A percentile compares a stretch with the other conserved stretches of the same genome.
These are phyloP conservation scores for Poecilia wingei DNA, from an alignment of 2,797 vertebrate genomes.

Conservation along the genomic window DNA sequence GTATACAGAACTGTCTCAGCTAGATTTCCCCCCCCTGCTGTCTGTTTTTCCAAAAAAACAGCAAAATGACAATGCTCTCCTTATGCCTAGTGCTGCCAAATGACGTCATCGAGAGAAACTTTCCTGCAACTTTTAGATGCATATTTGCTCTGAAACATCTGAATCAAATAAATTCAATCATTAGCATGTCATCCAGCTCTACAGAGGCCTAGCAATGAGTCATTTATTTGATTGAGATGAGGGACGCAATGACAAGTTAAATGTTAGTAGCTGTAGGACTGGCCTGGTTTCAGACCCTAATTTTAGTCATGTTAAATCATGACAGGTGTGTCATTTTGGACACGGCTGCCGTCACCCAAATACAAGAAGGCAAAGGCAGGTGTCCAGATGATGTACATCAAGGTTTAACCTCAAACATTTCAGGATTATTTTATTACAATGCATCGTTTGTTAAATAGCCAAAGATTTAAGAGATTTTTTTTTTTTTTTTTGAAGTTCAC, in stretches of 20 bases:
- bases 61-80: not conserved
- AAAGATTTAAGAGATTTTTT: not conserved
- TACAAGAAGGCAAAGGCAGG: not conserved
- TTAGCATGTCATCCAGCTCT: no score
- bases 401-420: not conserved
- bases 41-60: not conserved
- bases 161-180: not conserved
- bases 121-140: not conserved
- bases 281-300: not conserved
- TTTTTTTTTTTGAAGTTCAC: not conserved
- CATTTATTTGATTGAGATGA: not conserved
- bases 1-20: not conserved
- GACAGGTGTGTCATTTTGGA: not conserved
- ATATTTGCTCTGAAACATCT: not conserved
- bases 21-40: not conserved
- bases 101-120: not conserved
- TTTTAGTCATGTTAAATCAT: not conserved
- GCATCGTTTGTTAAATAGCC: not conserved
- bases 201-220: not conserved
- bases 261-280: not conserved
- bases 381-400: not conserved
- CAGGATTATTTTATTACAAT: not conserved
- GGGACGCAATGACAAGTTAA: not conserved
- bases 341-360: not conserved
- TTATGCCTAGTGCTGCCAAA: not conserved